phyloP scores from a whole-genome alignment of 2,113 vertebrate genomes.

The Phyllopteryx taeniolatus region DNA sequence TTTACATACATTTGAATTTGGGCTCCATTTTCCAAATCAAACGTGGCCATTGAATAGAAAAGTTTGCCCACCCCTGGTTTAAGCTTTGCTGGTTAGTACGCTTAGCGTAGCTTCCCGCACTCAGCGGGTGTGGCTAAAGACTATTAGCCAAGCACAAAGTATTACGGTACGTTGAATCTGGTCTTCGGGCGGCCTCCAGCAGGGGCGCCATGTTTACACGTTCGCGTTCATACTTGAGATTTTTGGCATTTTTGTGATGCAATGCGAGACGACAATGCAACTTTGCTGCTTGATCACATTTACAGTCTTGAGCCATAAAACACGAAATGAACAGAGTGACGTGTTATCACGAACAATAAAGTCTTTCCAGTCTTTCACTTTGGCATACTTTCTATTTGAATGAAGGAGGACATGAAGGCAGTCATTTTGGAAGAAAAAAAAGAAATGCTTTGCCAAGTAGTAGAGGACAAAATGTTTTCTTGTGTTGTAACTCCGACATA shows the following conservation, averaged over 20 bases:
- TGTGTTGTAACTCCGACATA: too few relatives aligned
- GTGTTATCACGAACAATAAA: conserved; percentile 37
- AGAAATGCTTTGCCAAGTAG: neutral
- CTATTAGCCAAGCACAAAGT: conserved; percentile 8
- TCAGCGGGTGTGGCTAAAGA: neutral
- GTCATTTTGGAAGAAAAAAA: neutral
- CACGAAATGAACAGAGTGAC: conserved; percentile 20
- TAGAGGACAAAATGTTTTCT: neutral
- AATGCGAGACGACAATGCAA: conserved; percentile 42
- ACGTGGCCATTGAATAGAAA: neutral
- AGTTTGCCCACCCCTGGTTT: neutral
- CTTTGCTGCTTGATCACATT: conserved; percentile 35
- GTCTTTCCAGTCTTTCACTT: neutral
- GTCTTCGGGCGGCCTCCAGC: neutral
- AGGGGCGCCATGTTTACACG: conserved; percentile 37
- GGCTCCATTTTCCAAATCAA: neutral
- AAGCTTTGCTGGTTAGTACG: neutral
- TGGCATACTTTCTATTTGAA: neutral
- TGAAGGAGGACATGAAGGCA: neutral
- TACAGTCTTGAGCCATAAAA: conserved; percentile 55
- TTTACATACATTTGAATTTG: neutral
- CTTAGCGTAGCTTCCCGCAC: neutral
- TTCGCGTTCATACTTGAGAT: neutral
- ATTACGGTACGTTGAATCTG: conserved; percentile 1
- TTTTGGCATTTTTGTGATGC: conserved; percentile 14